Evolutionary conservation across 2,113 vertebrate species (phyloP).

Genomic region (Odocoileus hemionus): DNA sequence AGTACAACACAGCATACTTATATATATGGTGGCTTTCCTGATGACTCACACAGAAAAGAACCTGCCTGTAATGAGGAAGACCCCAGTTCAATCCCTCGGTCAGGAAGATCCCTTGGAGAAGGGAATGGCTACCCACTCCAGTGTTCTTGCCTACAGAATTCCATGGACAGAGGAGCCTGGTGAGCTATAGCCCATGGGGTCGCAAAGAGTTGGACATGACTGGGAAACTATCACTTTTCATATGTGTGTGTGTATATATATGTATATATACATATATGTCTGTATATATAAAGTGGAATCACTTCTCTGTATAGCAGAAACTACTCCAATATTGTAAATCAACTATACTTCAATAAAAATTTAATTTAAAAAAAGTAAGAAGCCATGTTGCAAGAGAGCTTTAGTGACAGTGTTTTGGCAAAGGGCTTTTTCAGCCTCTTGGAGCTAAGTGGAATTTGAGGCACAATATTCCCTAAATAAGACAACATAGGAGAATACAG

Average conservation of each 20-base stretch:
- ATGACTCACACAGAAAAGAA: not conserved
- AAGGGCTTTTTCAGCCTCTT: not conserved
- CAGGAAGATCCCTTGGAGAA: not conserved
- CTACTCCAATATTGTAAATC: not conserved
- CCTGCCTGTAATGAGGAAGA: not conserved
- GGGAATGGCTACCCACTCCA: not conserved
- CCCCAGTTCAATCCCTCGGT: not conserved
- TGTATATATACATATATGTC: not conserved
- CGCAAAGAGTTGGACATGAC: not conserved
- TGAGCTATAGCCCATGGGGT: not conserved
- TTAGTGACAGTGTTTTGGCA: not conserved
- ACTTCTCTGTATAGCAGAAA: not conserved
- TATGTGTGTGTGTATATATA: not conserved
- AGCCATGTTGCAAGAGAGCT: not conserved
- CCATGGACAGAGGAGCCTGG: not conserved
- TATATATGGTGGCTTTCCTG: not conserved
- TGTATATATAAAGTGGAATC: not conserved
- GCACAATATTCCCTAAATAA: not conserved
- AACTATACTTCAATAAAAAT: too few species aligned
- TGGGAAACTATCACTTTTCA: not conserved
- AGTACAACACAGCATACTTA: not conserved
- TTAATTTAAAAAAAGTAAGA: not conserved
- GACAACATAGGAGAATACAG: not conserved
- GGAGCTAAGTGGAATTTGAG: not conserved
- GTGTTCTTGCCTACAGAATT: not conserved